Conservation (phyloP, 2,797 vertebrate species). For the Aeoliscus strigatus region DNA sequence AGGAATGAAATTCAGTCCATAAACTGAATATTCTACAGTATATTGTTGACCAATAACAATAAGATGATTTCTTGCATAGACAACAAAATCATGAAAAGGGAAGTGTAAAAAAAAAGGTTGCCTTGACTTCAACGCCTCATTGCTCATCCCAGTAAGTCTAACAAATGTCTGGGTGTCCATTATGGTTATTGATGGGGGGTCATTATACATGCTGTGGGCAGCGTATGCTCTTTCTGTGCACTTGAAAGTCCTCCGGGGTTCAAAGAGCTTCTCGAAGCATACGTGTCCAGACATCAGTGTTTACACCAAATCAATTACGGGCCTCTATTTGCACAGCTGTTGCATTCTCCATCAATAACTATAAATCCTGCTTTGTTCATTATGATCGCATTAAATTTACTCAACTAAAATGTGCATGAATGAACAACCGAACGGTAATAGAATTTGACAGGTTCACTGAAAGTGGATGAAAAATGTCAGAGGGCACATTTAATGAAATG, state of each 20-base stretch:
- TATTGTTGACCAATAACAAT: no score
- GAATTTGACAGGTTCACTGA: no score
- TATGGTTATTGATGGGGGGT: constrained; percentile 76
- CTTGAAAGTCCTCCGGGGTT: constrained; percentile 52
- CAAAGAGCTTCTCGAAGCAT: constrained; percentile 53
- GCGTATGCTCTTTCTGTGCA: constrained; percentile 65
- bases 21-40: no score
- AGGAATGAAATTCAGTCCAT: no score
- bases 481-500: no score
- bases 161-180: constrained; percentile 70
- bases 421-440: no score
- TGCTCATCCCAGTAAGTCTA: constrained; percentile 66
- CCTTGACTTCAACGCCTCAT: constrained; percentile 57
- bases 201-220: constrained; percentile 74
- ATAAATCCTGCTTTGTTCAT: constrained; percentile 14
- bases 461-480: no score
- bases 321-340: constrained; percentile 10
- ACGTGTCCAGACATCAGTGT: constrained; percentile 33
- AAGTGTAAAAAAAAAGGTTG: constrained; percentile 50
- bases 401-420: no score
- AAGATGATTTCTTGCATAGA: no score
- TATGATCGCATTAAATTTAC: constrained; percentile 17
- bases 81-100: constrained; percentile 20
- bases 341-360: constrained; percentile 22
- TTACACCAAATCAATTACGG: constrained; percentile 30